Conservation (phyloP, 1,140 invertebrate species). For the Lerema accius region DNA sequence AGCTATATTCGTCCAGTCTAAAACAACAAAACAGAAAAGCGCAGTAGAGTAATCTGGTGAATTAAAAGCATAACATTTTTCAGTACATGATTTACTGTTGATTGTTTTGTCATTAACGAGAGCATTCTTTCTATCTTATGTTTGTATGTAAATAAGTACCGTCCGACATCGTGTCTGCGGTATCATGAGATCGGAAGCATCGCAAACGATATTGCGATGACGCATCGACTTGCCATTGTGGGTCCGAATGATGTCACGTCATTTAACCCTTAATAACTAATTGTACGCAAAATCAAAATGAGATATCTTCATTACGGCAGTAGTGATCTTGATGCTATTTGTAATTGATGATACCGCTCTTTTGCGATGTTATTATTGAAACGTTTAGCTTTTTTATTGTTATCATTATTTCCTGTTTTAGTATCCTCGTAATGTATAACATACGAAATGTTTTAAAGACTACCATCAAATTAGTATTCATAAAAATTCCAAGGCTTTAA, state of each 20-base stretch:
- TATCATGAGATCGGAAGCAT: slow-evolving; percentile 40
- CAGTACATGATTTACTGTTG: neutral
- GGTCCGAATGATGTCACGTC: slow-evolving; percentile 66
- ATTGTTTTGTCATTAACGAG: neutral
- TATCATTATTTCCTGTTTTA: neutral
- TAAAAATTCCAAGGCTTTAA: too few relatives aligned
- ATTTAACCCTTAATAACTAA: slow-evolving; percentile 57
- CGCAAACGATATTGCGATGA: slow-evolving; percentile 54
- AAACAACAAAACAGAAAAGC: too few relatives aligned
- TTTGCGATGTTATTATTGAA: slow-evolving; percentile 23
- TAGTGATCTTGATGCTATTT: neutral
- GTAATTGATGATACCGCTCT: neutral
- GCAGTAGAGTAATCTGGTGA: too few relatives aligned
- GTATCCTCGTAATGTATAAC: too few relatives aligned
- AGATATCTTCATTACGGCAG: slow-evolving; percentile 38
- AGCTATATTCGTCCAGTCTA: too few relatives aligned
- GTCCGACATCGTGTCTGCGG: slow-evolving; percentile 33
- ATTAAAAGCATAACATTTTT: too few relatives aligned
- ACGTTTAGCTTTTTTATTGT: slow-evolving; percentile 4
- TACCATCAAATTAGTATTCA: too few relatives aligned
- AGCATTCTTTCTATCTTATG: slow-evolving; percentile 23
- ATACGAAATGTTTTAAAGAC: too few relatives aligned
- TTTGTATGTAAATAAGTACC: slow-evolving; percentile 18
- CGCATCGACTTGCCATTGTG: slow-evolving; percentile 62
- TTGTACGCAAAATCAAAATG: slow-evolving; percentile 44